These are phyloP conservation scores for Chlorops oryzae DNA, from an alignment of 1,140 invertebrate species.

Conservation along the genomic window DNA sequence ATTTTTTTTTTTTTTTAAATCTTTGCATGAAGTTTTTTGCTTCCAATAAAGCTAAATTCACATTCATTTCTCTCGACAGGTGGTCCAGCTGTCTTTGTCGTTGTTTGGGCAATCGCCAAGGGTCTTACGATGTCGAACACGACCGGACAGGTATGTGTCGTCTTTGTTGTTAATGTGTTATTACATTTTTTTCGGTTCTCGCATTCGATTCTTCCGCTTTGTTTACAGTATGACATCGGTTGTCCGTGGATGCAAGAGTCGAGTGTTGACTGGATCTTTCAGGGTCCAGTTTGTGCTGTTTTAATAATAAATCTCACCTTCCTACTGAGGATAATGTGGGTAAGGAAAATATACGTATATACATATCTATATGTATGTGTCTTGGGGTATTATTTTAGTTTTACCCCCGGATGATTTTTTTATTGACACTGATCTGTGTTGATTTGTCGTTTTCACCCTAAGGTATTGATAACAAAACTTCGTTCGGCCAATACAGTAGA, in stretches of 20 bases:
- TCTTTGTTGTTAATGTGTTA: background rate
- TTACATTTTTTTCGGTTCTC: background rate
- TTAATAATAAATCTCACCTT: conserved; percentile 80
- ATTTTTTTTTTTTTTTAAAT: too few species aligned
- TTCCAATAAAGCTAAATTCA: background rate
- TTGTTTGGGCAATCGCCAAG: conserved; percentile 63
- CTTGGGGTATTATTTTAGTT: too few species aligned
- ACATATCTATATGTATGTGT: too few species aligned
- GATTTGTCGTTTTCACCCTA: too few species aligned
- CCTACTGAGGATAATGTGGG: conserved; percentile 87
- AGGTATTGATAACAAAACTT: conserved; percentile 88
- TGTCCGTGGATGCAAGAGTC: conserved; percentile 70
- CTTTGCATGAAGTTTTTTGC: too few species aligned
- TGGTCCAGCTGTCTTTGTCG: conserved; percentile 62
- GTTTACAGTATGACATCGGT: conserved; percentile 18
- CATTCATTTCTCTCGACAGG: conserved; percentile 49
- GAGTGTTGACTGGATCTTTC: conserved; percentile 73
- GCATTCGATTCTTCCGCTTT: background rate
- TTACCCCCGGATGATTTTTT: too few species aligned
- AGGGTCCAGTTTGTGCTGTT: conserved; percentile 65
- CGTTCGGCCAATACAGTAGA: conserved; percentile 78
- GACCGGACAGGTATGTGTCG: conserved; percentile 8
- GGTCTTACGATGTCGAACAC: conserved; percentile 48
- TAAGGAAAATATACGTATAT: too few species aligned
- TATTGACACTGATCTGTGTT: too few species aligned